Conservation (phyloP, 2,888 invertebrate genomes). For the Melitaea athalia region DNA sequence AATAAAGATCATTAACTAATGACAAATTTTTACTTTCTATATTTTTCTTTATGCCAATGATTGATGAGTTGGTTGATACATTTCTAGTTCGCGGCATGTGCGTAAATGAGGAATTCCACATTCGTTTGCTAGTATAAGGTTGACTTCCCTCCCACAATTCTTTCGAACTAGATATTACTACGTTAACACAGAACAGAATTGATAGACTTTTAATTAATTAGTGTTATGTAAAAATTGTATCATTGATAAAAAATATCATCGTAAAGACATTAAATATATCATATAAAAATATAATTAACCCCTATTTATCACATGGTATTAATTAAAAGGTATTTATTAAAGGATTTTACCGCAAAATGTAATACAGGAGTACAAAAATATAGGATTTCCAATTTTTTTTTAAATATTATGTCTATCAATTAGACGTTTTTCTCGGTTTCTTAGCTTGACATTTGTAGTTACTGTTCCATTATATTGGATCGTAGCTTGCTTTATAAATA, state of each 20-base stretch:
- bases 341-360: too few relatives aligned
- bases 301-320: too few relatives aligned
- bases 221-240: background rate
- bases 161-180: background rate
- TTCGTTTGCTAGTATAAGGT: slow-evolving; percentile 24
- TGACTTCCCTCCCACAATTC: slow-evolving; percentile 29
- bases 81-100: slow-evolving; percentile 28
- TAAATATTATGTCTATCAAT: too few relatives aligned
- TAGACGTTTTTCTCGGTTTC: too few relatives aligned
- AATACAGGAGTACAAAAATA: too few relatives aligned
- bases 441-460: too few relatives aligned
- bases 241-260: background rate
- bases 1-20: slow-evolving; percentile 13
- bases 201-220: background rate
- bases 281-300: too few relatives aligned
- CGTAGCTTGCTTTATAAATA: too few relatives aligned
- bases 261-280: too few relatives aligned
- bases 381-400: too few relatives aligned
- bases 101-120: slow-evolving; percentile 28
- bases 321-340: too few relatives aligned
- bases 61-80: slow-evolving; percentile 27
- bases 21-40: slow-evolving; percentile 19
- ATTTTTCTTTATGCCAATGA: slow-evolving; percentile 16
- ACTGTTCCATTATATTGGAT: too few relatives aligned
- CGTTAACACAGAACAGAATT: background rate